Evolutionary conservation across 2,797 vertebrate genomes (phyloP).

Genomic region (Petrocephalus schoutedeni): DNA sequence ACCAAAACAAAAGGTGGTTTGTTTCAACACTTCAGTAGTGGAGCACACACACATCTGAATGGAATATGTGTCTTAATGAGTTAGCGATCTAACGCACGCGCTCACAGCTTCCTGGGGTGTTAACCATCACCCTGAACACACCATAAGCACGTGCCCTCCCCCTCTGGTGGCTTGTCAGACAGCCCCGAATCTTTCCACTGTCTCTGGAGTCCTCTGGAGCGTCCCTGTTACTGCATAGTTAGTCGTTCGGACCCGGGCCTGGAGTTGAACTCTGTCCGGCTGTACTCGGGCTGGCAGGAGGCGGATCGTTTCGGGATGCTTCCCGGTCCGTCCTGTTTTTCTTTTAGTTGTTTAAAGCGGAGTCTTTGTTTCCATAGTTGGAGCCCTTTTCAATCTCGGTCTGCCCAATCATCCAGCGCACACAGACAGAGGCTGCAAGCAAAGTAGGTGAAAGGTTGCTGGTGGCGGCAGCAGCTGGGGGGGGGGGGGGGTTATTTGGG

Average conservation of each 20-base stretch:
- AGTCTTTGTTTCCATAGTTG: conserved; percentile 75
- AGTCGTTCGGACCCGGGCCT: background rate
- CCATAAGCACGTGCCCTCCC: background rate
- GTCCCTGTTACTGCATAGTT: conserved; percentile 2
- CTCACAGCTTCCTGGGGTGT: background rate
- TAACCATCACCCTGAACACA: background rate
- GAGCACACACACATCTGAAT: background rate
- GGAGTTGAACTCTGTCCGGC: conserved; percentile 44
- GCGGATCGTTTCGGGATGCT: conserved; percentile 32
- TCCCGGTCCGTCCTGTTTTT: conserved; percentile 52
- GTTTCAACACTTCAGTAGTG: background rate
- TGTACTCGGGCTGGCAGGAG: conserved; percentile 38
- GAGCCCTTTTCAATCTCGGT: conserved; percentile 89
- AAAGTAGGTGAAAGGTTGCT: background rate
- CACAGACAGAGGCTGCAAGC: conserved; percentile 70
- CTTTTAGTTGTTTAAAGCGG: conserved; percentile 57
- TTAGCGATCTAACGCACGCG: background rate
- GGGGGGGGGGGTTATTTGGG: background rate
- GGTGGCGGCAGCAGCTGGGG: background rate
- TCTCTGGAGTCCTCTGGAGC: conserved; percentile 48
- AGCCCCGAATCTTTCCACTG: conserved; percentile 31
- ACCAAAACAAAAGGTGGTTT: conserved; percentile 3
- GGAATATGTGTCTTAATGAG: background rate
- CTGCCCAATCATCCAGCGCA: conserved; percentile 93
- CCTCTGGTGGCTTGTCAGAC: conserved; percentile 31